Base-by-base conservation (phyloP, 2,797 vertebrate genomes). In the Ptychobarbus kaznakovi region DNA sequence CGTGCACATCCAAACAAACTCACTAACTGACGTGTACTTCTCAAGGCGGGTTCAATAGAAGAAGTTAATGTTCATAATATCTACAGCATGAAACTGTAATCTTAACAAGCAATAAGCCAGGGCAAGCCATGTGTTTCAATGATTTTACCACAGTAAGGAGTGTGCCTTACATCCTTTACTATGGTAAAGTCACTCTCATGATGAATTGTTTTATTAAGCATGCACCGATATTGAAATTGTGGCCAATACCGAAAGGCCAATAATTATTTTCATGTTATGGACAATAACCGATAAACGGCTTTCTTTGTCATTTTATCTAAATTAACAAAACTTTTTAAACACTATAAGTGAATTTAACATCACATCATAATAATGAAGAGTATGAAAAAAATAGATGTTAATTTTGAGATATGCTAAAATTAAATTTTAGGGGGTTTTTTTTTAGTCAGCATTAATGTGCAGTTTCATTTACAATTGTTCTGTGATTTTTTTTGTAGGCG, bases 11-110 rank as follows among this genome's bases (percentile, higher is more conserved):
- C 16, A 81, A 83, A 88, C 82, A 88, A 84, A 87, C 75, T 84
- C 75, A 68, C 73, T 86, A 87, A 85, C 80, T 85, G 87, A 69
- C 46, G 46, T 72, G 65, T 81, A 76, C 58, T 82, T 79, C 65
- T 53, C 58, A 13, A 86, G 42, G 65, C 63, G 2, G 58, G 44
- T 42, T 44, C 58, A 75, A 75, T 42, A 46, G 51, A 65, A 51
- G 4, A 20, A 4, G 66, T 80, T 73, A 51, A 70, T 46, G 49
- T 16, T 66, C 6, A 35, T 58, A 80, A 66, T 44, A 86, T 78
- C 32, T 38, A 35, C 28, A 81, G 61, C 40, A 42, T 56, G 82
- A 65, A 73, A 38, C 25, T 5, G 25, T 8, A 3, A 16, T 49
- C 35, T 56, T 76, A 53, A 44, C 9, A 46, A 79, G 25, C 77